A percentile compares a stretch with the other conserved stretches of the same genome.
phyloP scores from a whole-genome alignment of 2,888 invertebrate species.

The Cinara cedri region DNA sequence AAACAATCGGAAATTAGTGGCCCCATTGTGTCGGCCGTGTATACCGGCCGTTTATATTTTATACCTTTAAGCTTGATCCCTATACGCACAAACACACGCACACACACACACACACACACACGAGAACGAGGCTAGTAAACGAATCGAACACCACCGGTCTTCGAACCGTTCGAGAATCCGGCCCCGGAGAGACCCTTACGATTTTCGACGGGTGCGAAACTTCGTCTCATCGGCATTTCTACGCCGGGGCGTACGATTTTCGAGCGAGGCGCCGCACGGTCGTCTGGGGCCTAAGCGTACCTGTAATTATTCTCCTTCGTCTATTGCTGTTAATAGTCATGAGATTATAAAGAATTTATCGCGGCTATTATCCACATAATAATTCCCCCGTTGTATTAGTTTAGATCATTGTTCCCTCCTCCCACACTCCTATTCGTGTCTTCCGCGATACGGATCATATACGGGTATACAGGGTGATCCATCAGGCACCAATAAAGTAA shows the following conservation, averaged over 20 bases:
- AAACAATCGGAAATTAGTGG: constrained; percentile 54
- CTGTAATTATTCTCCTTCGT: too few relatives aligned
- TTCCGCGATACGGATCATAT: too few relatives aligned
- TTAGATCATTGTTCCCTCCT: too few relatives aligned
- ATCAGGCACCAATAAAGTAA: too few relatives aligned
- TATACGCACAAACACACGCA: not conserved
- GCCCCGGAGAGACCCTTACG: not conserved
- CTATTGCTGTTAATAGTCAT: too few relatives aligned
- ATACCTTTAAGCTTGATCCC: not conserved
- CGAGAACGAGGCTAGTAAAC: not conserved
- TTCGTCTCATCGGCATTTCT: too few relatives aligned
- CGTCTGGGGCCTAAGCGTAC: too few relatives aligned
- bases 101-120: not conserved
- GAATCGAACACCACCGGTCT: not conserved
- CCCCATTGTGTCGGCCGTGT: constrained; percentile 45
- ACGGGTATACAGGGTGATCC: too few relatives aligned
- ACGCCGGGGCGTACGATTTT: constrained; percentile 12
- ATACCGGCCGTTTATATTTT: not conserved
- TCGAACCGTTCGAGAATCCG: not conserved
- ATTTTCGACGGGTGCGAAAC: constrained; percentile 14
- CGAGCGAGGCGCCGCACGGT: constrained; percentile 6
- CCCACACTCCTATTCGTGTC: too few relatives aligned
- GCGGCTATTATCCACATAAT: too few relatives aligned
- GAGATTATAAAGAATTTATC: too few relatives aligned
- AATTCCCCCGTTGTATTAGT: too few relatives aligned